Evolutionary conservation across 2,113 vertebrate genomes (phyloP), one percentile per base, ranked within the genome.

Genomic region (Okapia johnstoni): DNA sequence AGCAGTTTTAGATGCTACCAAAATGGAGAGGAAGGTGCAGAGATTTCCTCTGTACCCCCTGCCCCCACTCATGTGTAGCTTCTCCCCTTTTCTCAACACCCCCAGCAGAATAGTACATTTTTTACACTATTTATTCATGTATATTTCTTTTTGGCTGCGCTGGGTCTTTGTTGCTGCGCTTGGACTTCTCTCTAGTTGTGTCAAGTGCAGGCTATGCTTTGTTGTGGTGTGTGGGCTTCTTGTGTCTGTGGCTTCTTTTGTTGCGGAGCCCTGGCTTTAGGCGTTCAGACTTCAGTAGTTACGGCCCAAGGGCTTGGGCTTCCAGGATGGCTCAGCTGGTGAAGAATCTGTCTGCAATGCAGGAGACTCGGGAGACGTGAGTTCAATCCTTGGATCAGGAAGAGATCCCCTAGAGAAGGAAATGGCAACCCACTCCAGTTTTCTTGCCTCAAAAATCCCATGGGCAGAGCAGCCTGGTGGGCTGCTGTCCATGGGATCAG

Each of bases 31-130:
- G 13, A 50, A 15, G 3, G 13, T n/a, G 11, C 19, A 84, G 57
- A 70, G 46, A 43, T 88, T 84, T 57, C 40, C 5, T 50, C 25
- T 25, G 12, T 33, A 12, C 6, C 23, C 11, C 12, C 17, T 30
- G 1, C 6, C 11, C 13, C 2, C 3, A 4, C 12, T 5, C 2
- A 4, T 1, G 1, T 4, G 23, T 9, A 10, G 30, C 2, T 36
- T 3, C 28, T 17, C 17, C 43, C 10, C 19, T 3, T 6, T 50
- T 17, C 19, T 58, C 23, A 48, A 4, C 12, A n/a, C 10, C 36
- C 1, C 40, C 23, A 10, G 28, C 25, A 19, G 11, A 79, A 40
- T 1, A 3, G 54, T 15, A 12, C 25, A 1, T 28, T 25, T 30
- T 13, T 81, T 50, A 25, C 0, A 52, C 70, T 7, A 4, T 43